Percentiles rank a stretch among this genome's conserved stretches.
Evolutionary conservation across 2,888 invertebrate genomes (phyloP).

Genomic region (Cheilosia vulpina): DNA sequence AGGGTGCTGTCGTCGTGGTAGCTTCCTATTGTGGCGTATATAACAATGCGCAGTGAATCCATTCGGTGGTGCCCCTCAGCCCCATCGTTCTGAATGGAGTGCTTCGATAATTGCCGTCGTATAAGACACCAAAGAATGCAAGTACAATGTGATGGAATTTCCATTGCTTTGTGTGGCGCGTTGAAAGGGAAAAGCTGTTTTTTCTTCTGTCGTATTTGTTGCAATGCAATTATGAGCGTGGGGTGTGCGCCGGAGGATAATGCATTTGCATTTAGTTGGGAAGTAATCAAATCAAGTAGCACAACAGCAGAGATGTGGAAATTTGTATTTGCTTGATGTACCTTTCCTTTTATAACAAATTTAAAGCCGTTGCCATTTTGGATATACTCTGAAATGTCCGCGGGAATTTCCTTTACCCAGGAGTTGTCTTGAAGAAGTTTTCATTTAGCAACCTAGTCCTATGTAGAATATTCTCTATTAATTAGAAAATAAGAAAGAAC

Average conservation of each 20-base stretch:
- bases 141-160: conserved; percentile 60
- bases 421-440: too few relatives aligned
- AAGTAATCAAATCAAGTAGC: conserved; percentile 20
- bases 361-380: too few relatives aligned
- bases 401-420: too few relatives aligned
- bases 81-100: conserved; percentile 49
- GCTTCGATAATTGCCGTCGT: conserved; percentile 63
- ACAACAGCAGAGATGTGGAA: conserved; percentile 12
- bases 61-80: conserved; percentile 1
- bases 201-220: conserved; percentile 1
- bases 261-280: conserved; percentile 38
- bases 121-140: conserved; percentile 68
- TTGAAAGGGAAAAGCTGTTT: conserved; percentile 14
- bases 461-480: too few relatives aligned
- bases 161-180: conserved; percentile 36
- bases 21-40: conserved; percentile 45
- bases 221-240: conserved; percentile 36
- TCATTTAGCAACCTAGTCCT: too few relatives aligned
- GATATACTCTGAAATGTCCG: too few relatives aligned
- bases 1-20: conserved; percentile 1
- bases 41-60: conserved; percentile 48
- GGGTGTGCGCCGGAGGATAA: conserved; percentile 27
- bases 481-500: too few relatives aligned
- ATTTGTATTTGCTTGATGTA: not conserved
- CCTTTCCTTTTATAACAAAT: too few relatives aligned